Evolutionary conservation across 1,140 invertebrate genomes (phyloP), one percentile per base, ranked within the genome.

Genomic region (Calephelis virginiensis): DNA sequence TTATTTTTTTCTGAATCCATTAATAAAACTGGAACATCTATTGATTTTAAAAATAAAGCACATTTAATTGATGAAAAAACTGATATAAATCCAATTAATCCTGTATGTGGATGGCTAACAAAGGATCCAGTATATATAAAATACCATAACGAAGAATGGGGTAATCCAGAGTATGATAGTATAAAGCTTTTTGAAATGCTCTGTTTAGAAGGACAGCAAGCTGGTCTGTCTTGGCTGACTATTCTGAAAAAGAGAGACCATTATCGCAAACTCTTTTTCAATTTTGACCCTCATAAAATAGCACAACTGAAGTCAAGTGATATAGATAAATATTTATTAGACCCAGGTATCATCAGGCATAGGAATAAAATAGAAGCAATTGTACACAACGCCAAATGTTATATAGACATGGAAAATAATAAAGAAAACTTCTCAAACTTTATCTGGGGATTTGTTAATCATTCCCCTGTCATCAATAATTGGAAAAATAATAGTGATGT

Each of bases 161-260:
- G 85, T 13, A 71, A 73, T 71, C 85, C 86, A 63, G 67, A 76
- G 74, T 82, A 76, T 64, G 70, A 87, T 46, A 81, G 67, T 64
- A 61, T 64, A 28, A 66, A 63, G 49, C 71, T 90, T 17, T 90
- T 89, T 76, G 85, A 89, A 80, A 85, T 87, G 77, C 40, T 90
- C n/a, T 90, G 88, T 48, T 78, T 90, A 68, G 88, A 90, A 83
- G 86, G 88, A 7, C 85, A 88, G 73, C 88, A 90, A 78, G 88
- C 86, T 46, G 86, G 88, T 0, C 71, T 89, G n/a, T 86, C 86
- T 12, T 89, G 88, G 86, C 73, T 87, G 64, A 89, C 88, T 61
- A 80, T 90, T 65, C 73, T 90, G 45, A 86, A 83, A 65, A 89
- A 88, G 69, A 76, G 86, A 70, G 74, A 88, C 28, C 77, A 72